Conservation (phyloP, 2,113 vertebrate species). For the Tiliqua scincoides region DNA sequence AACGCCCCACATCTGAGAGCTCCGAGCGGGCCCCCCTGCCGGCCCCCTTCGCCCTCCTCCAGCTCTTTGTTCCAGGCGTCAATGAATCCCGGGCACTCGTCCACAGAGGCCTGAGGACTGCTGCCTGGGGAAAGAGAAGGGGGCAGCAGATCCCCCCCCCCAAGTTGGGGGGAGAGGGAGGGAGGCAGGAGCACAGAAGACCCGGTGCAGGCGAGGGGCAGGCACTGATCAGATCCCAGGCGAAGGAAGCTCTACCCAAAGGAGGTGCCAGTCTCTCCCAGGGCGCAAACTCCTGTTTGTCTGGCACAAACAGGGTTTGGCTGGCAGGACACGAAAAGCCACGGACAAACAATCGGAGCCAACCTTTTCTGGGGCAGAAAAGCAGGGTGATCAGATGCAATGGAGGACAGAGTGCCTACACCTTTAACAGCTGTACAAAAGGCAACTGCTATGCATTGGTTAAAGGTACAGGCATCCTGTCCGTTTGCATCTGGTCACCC, state of each 20-base stretch:
- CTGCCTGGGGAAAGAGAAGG: background rate
- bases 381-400: no score
- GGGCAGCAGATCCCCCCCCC: background rate
- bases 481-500: no score
- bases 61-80: conserved; percentile 62
- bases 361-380: accelerated
- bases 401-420: no score
- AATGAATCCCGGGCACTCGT: conserved; percentile 51
- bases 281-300: background rate
- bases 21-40: conserved; percentile 8
- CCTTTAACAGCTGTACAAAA: no score
- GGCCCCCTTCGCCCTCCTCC: background rate
- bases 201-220: no score
- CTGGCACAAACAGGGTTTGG: no score
- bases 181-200: no score
- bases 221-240: background rate
- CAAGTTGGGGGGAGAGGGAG: background rate
- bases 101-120: background rate
- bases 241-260: background rate
- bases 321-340: accelerated
- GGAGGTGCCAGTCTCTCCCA: background rate
- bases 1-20: conserved; percentile 11
- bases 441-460: no score
- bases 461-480: no score
- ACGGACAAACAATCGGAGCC: background rate